Conservation (phyloP, 2,797 vertebrate genomes). For the Chromis chromis region DNA sequence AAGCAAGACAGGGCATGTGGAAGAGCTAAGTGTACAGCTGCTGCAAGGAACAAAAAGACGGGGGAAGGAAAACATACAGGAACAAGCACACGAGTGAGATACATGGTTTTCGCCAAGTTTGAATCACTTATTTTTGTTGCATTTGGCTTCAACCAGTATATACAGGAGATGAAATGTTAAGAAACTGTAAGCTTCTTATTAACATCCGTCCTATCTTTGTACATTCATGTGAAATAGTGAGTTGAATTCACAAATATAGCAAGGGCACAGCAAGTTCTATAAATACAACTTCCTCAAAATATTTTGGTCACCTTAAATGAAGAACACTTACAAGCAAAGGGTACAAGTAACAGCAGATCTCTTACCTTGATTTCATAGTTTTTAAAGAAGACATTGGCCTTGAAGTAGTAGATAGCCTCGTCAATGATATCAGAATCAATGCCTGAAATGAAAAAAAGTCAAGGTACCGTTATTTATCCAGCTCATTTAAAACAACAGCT, state of each 20-base stretch:
- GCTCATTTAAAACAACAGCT: no score
- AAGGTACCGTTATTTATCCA: no score
- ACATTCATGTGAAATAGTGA: background rate
- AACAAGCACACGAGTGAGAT: background rate
- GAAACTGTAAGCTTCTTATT: background rate
- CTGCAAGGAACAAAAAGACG: background rate
- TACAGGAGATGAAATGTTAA: background rate
- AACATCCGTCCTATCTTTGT: background rate
- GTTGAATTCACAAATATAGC: background rate
- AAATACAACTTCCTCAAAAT: background rate
- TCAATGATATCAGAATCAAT: slow-evolving; percentile 96
- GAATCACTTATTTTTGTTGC: background rate
- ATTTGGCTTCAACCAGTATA: no score
- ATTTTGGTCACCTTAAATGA: background rate
- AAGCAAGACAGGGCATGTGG: slow-evolving; percentile 65
- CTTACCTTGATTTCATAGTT: slow-evolving; percentile 99
- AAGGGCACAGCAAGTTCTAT: background rate
- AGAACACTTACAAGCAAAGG: background rate
- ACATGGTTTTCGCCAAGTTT: background rate
- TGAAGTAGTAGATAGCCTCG: slow-evolving; percentile 99
- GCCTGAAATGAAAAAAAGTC: slow-evolving; percentile 79
- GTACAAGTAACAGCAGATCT: rapidly evolving
- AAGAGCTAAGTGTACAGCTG: slow-evolving; percentile 39
- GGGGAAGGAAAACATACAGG: background rate
- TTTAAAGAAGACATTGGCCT: slow-evolving; percentile 99